Evolutionary conservation across 2,888 invertebrate species (phyloP).

Genomic region (Cyrtodaria siliqua): DNA sequence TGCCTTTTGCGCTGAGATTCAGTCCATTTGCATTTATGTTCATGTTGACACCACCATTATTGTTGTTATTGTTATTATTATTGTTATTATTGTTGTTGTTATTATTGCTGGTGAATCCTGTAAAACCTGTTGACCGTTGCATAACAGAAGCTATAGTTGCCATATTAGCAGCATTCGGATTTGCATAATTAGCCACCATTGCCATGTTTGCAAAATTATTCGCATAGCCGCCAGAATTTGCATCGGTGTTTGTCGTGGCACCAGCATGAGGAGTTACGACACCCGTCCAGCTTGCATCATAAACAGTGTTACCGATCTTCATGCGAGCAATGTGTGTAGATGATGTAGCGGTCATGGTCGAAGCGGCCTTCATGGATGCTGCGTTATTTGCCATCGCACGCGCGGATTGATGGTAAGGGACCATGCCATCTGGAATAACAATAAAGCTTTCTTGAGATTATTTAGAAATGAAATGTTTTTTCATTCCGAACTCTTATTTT

Average conservation of each 20-base stretch:
- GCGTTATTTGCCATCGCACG: too few species aligned
- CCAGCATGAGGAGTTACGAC: background rate
- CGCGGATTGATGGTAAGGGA: slow-evolving; percentile 7
- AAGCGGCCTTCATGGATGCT: too few species aligned
- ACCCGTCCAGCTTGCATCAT: slow-evolving; percentile 3
- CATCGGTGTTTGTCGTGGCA: background rate
- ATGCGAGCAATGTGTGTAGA: too few species aligned
- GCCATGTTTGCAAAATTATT: too few species aligned
- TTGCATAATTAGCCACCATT: too few species aligned
- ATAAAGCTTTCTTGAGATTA: too few species aligned
- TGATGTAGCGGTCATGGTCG: too few species aligned
- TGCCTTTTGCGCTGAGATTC: background rate
- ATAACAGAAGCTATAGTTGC: background rate
- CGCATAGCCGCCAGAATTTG: background rate
- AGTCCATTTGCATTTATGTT: slow-evolving; percentile 13
- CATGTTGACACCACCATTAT: background rate
- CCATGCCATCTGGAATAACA: slow-evolving; percentile 3
- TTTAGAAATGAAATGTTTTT: too few species aligned
- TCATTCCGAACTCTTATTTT: too few species aligned
- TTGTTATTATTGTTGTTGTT: too few species aligned
- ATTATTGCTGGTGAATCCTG: background rate
- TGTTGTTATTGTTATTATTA: too few species aligned
- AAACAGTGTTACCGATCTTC: background rate
- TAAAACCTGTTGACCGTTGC: background rate
- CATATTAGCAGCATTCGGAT: too few species aligned